These are phyloP conservation scores for Cyphomyrmex costatus DNA, from an alignment of 1,140 invertebrate species.

Conservation along the genomic window DNA sequence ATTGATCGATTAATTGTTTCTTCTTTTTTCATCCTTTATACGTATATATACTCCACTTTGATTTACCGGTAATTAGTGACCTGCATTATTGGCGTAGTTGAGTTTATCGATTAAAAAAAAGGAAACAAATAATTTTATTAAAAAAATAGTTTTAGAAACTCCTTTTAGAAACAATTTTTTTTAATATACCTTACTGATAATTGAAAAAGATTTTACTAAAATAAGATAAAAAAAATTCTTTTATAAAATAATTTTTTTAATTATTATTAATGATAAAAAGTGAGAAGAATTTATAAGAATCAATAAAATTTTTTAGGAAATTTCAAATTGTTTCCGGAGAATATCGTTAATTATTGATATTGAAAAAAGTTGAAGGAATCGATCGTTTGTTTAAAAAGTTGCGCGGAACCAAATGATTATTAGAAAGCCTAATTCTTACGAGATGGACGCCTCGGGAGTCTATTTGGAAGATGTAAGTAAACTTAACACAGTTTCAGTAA, in stretches of 20 bases:
- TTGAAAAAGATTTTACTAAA: not conserved
- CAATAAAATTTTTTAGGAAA: not conserved
- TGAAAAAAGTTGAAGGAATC: not conserved
- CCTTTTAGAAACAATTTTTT: not conserved
- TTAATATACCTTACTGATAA: too few relatives aligned
- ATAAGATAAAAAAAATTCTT: too few relatives aligned
- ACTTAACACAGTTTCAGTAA: slow-evolving; percentile 5
- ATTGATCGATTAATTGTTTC: not conserved
- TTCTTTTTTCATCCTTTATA: not conserved
- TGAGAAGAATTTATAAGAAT: not conserved
- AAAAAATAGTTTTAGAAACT: not conserved
- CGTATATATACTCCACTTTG: slow-evolving; percentile 3
- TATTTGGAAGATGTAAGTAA: not conserved
- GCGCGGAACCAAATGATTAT: slow-evolving; percentile 6
- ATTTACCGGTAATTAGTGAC: slow-evolving; percentile 14
- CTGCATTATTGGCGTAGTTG: not conserved
- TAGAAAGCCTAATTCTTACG: slow-evolving; percentile 50
- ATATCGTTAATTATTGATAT: not conserved
- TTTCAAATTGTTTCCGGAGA: not conserved
- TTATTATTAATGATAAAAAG: not conserved
- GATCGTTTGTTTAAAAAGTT: not conserved
- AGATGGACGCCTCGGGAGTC: not conserved
- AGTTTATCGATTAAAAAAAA: not conserved
- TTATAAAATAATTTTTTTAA: not conserved
- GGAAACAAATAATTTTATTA: not conserved